These are phyloP conservation scores for Sinotaia quadrata DNA, from an alignment of 2,888 invertebrate genomes.

Conservation along the genomic window DNA sequence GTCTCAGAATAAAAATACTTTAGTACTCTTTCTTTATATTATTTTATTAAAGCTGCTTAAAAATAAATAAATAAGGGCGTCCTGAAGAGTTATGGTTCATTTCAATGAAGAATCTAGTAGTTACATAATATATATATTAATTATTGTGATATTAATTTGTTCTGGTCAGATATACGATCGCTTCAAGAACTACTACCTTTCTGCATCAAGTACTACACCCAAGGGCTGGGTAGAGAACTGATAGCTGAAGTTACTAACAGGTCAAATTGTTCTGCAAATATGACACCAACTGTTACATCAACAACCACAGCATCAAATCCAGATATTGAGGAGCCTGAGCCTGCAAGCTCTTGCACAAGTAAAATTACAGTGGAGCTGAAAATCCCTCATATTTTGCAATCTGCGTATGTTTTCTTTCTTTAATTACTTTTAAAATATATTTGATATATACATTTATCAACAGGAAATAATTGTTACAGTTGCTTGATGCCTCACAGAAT, in stretches of 20 bases:
- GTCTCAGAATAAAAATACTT: too few relatives aligned
- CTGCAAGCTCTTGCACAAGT: slow-evolving; percentile 27
- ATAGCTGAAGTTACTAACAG: slow-evolving; percentile 45
- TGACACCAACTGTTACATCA: slow-evolving; percentile 9
- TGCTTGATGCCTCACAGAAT: too few relatives aligned
- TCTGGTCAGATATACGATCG: slow-evolving; percentile 51
- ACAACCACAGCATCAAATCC: slow-evolving; percentile 10
- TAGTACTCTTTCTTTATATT: too few relatives aligned
- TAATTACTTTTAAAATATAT: too few relatives aligned
- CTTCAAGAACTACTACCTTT: slow-evolving; percentile 62
- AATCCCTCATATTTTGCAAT: slow-evolving; percentile 50
- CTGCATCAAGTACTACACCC: slow-evolving; percentile 60
- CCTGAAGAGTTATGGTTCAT: not conserved
- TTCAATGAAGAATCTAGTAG: not conserved
- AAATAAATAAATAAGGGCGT: too few relatives aligned
- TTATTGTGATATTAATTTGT: not conserved
- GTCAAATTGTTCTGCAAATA: not conserved
- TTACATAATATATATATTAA: not conserved
- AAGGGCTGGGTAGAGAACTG: slow-evolving; percentile 52
- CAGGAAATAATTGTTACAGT: too few relatives aligned
- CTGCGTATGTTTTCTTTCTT: slow-evolving; percentile 44
- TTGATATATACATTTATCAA: too few relatives aligned
- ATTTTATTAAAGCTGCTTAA: too few relatives aligned
- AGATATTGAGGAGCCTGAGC: slow-evolving; percentile 30
- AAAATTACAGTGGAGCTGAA: slow-evolving; percentile 51